A percentile compares a stretch with the other conserved stretches of the same genome.
Evolutionary conservation across 2,797 vertebrate species (phyloP).

Genomic region (Gouania willdenowi): DNA sequence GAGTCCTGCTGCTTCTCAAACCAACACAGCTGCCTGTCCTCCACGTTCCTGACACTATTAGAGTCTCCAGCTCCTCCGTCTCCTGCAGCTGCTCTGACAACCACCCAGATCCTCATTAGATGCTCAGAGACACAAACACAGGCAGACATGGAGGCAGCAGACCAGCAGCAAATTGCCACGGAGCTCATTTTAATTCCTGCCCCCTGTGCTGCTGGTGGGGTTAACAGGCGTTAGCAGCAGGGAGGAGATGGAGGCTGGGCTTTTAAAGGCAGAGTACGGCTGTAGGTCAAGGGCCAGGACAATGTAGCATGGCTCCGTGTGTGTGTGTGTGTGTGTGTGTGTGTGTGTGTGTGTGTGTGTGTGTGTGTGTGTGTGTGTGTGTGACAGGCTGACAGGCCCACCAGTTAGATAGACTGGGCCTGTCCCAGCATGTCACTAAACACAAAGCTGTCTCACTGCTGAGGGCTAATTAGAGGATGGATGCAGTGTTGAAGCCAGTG

Average conservation of each 20-base stretch:
- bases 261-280: background rate
- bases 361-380: slow-evolving; percentile 3
- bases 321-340: slow-evolving; percentile 3
- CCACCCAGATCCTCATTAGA: slow-evolving; percentile 56
- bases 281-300: slow-evolving; percentile 28
- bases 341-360: background rate
- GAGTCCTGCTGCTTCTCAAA: background rate
- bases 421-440: slow-evolving; percentile 37
- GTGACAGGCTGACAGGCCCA: slow-evolving; percentile 49
- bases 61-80: slow-evolving; percentile 25
- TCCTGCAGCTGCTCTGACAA: slow-evolving; percentile 49
- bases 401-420: slow-evolving; percentile 23
- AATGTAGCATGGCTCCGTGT: background rate
- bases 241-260: background rate
- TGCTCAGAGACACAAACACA: slow-evolving; percentile 18
- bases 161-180: slow-evolving; percentile 41
- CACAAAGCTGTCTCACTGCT: slow-evolving; percentile 34
- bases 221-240: slow-evolving; percentile 1
- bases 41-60: slow-evolving; percentile 30
- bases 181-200: slow-evolving; percentile 42
- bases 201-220: background rate
- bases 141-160: slow-evolving; percentile 19
- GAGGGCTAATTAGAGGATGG: slow-evolving; percentile 55
- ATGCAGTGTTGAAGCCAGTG: slow-evolving; percentile 11
- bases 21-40: slow-evolving; percentile 5